Percentiles rank a stretch among this genome's conserved stretches.
Evolutionary conservation across 2,113 vertebrate species (phyloP).

Genomic region (Notechis scutatus): DNA sequence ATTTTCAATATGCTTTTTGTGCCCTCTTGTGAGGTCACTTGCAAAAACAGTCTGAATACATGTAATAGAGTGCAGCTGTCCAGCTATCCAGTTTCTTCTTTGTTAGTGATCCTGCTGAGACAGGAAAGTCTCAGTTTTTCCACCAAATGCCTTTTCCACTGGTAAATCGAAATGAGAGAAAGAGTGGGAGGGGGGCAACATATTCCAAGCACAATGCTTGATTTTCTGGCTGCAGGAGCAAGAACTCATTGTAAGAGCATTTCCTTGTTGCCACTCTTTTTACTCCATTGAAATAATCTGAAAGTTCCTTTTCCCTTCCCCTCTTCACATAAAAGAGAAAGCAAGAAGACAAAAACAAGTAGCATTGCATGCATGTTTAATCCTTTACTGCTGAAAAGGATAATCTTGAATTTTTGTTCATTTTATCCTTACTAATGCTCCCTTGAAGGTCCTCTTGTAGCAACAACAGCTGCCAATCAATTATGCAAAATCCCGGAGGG

Average conservation of each 20-base stretch:
- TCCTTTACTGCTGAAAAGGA: neutral
- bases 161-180: neutral
- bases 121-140: neutral
- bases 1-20: neutral
- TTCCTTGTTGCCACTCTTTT: neutral
- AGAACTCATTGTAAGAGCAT: neutral
- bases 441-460: neutral
- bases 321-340: neutral
- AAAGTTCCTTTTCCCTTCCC: neutral
- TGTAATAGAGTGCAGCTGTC: neutral
- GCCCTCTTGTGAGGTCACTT: neutral
- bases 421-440: neutral
- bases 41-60: neutral
- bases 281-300: neutral
- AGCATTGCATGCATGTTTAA: neutral
- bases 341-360: neutral
- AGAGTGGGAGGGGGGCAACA: neutral
- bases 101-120: neutral
- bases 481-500: neutral
- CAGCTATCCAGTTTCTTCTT: neutral
- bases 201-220: neutral
- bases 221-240: neutral
- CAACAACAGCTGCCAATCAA: neutral
- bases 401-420: neutral
- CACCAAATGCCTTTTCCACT: neutral